Evolutionary conservation across 2,888 invertebrate genomes (phyloP).

Genomic region (Plebejus anna): DNA sequence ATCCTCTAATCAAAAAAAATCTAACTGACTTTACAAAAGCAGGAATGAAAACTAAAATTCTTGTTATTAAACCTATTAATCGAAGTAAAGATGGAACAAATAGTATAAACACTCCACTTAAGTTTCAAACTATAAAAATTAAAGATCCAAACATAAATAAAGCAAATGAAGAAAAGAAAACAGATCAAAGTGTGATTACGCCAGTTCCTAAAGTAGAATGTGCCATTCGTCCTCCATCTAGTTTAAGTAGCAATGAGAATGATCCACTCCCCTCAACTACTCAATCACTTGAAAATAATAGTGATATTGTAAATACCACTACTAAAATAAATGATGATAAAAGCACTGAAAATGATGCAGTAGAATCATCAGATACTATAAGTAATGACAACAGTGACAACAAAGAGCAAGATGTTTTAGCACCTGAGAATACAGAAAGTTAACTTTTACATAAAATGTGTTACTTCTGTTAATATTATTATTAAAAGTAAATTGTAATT

Average conservation of each 20-base stretch:
- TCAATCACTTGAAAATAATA: conserved; percentile 28
- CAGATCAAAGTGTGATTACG: conserved; percentile 66
- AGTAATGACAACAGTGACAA: background rate
- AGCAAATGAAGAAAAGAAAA: conserved; percentile 51
- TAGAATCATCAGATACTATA: conserved; percentile 23
- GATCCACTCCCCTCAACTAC: conserved; percentile 74
- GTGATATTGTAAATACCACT: conserved; percentile 19
- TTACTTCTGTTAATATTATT: conserved; percentile 4
- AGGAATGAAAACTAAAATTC: conserved; percentile 72
- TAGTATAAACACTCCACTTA: conserved; percentile 52
- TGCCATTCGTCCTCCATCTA: conserved; percentile 44
- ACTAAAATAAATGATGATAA: conserved; percentile 7
- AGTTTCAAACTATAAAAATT: conserved; percentile 86
- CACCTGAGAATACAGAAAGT: conserved; percentile 1
- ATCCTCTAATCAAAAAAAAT: conserved; percentile 68
- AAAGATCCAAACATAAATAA: conserved; percentile 57
- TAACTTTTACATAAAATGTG: background rate
- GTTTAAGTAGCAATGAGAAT: conserved; percentile 36
- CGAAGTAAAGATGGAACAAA: conserved; percentile 58
- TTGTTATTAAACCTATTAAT: conserved; percentile 70
- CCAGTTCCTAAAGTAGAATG: conserved; percentile 67
- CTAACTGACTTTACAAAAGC: conserved; percentile 66
- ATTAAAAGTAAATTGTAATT: conserved; percentile 12
- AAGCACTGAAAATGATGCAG: conserved; percentile 25
- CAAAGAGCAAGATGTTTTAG: background rate